phyloP scores from a whole-genome alignment of 2,797 vertebrate species.

The Graptemys geographica region DNA sequence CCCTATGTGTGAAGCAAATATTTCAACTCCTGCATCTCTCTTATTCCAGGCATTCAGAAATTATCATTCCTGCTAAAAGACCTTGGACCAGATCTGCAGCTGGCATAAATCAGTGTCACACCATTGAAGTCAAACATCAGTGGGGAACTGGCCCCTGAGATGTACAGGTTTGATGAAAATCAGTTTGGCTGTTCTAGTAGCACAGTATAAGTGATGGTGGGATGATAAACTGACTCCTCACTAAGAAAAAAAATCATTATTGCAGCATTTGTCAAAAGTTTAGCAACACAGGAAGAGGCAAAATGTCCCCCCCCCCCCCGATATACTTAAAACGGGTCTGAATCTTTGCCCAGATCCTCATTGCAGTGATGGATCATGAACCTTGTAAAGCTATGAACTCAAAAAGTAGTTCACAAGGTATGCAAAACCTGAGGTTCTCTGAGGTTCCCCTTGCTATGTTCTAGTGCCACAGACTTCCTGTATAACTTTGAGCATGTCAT shows the following conservation, averaged over 20 bases:
- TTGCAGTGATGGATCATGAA: background rate
- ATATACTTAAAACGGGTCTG: background rate
- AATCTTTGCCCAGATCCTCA: background rate
- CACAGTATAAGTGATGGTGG: background rate
- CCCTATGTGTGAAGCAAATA: background rate
- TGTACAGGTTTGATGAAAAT: background rate
- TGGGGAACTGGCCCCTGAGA: background rate
- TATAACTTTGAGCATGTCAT: background rate
- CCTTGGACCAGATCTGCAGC: background rate
- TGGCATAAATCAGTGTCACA: background rate
- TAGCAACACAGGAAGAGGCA: background rate
- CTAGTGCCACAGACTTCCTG: background rate
- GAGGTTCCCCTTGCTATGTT: background rate
- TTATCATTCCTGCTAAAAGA: background rate
- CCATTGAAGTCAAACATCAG: background rate
- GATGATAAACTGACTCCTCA: accelerated
- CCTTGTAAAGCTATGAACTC: background rate
- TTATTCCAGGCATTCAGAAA: background rate
- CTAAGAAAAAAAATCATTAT: background rate
- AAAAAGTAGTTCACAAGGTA: background rate
- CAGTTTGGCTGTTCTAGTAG: background rate
- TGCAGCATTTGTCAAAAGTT: background rate
- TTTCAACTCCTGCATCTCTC: background rate
- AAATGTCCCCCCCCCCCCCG: background rate
- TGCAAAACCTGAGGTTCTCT: background rate